A percentile compares a stretch with the other conserved stretches of the same genome.
phyloP scores from a whole-genome alignment of 2,797 vertebrate genomes.

The Serranus cabrilla region DNA sequence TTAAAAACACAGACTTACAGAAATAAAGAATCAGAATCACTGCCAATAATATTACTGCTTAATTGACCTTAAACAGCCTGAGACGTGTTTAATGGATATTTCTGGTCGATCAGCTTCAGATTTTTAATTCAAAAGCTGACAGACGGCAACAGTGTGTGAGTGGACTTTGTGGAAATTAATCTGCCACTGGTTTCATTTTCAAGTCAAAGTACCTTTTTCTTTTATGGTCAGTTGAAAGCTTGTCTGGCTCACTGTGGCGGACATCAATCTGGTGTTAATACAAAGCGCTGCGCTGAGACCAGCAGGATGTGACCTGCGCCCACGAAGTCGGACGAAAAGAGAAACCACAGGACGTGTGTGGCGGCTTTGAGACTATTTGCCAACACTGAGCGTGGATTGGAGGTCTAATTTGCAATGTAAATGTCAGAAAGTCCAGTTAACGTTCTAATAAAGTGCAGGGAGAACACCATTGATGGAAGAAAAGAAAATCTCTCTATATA shows the following conservation, averaged over 20 bases:
- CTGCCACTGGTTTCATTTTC: conserved; percentile 5
- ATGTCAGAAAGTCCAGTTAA: conserved; percentile 41
- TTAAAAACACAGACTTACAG: neutral
- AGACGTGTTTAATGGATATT: neutral
- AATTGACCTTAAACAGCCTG: neutral
- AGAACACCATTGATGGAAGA: conserved; percentile 20
- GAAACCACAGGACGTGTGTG: neutral
- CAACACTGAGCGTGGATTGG: conserved; percentile 35
- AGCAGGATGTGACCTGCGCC: neutral
- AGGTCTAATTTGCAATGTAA: conserved; percentile 1
- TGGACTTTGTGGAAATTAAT: neutral
- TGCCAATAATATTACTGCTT: neutral
- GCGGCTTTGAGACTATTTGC: conserved; percentile 12
- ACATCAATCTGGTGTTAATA: conserved; percentile 6
- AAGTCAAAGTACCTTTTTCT: conserved; percentile 23
- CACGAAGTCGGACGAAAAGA: neutral
- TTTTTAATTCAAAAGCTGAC: neutral
- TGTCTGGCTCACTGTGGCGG: neutral
- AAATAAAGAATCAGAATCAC: conserved; percentile 12
- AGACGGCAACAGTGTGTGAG: neutral
- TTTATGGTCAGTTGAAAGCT: conserved; percentile 15
- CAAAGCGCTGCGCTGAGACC: conserved; percentile 9
- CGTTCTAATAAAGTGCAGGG: conserved; percentile 65
- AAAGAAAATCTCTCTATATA: conserved; percentile 1
- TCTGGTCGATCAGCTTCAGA: neutral